Conservation (phyloP, 1,140 invertebrate genomes). For the Orchesella cincta region DNA sequence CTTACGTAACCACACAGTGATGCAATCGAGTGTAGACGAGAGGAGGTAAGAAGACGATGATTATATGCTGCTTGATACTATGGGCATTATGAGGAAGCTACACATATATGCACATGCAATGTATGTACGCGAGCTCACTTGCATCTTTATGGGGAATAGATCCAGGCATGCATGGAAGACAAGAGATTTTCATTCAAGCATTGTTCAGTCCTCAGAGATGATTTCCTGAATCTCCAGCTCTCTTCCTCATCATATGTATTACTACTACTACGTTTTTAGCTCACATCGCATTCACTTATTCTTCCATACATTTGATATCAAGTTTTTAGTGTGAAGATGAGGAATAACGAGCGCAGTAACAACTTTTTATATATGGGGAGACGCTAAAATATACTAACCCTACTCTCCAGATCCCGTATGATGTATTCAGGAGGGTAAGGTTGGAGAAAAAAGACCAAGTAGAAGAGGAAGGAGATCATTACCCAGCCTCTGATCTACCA, state of each 20-base stretch:
- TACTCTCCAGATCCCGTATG: not conserved
- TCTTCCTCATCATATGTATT: not conserved
- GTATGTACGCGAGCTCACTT: too few relatives aligned
- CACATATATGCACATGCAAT: too few relatives aligned
- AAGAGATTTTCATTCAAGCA: not conserved
- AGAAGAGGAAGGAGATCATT: slow-evolving; percentile 45
- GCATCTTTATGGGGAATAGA: too few relatives aligned
- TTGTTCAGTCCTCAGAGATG: slow-evolving; percentile 13
- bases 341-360: not conserved
- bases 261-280: not conserved
- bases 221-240: slow-evolving; percentile 8
- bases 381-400: not conserved
- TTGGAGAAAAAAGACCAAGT: not conserved
- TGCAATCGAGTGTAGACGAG: too few relatives aligned
- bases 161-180: not conserved
- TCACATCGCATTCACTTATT: not conserved
- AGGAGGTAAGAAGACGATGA: too few relatives aligned
- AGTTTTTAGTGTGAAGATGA: slow-evolving; percentile 7
- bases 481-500: slow-evolving; percentile 48
- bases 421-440: not conserved
- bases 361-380: too few relatives aligned
- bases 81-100: too few relatives aligned
- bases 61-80: too few relatives aligned
- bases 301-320: not conserved
- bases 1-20: too few relatives aligned